phyloP scores from a whole-genome alignment of 2,113 vertebrate genomes.

The Coturnix japonica region DNA sequence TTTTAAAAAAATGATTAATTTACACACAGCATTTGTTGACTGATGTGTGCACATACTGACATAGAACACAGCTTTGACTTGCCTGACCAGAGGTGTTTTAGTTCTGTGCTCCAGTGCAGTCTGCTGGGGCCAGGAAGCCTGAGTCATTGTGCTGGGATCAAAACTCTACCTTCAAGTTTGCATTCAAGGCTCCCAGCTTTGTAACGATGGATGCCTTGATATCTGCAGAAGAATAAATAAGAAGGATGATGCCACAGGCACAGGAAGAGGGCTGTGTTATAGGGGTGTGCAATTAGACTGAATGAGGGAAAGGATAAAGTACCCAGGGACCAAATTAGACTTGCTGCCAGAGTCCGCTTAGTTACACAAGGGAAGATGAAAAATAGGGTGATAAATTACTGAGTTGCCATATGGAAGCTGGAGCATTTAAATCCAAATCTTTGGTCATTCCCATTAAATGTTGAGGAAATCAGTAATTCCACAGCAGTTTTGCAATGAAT shows the following conservation, averaged over 20 bases:
- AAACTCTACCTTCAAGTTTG: background rate
- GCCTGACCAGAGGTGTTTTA: background rate
- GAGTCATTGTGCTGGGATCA: background rate
- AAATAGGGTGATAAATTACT: background rate
- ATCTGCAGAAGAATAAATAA: background rate
- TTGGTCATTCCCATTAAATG: background rate
- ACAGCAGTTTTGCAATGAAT: background rate
- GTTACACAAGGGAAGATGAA: background rate
- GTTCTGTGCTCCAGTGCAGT: background rate
- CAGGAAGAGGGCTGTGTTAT: background rate
- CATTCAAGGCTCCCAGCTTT: background rate
- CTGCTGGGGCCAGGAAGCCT: background rate
- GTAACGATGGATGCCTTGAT: background rate
- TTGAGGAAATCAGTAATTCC: background rate
- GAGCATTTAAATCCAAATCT: background rate
- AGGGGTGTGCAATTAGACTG: background rate
- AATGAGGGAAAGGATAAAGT: background rate
- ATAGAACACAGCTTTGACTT: background rate
- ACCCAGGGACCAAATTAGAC: background rate
- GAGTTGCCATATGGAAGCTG: background rate
- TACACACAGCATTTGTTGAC: background rate
- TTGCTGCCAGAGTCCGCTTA: background rate
- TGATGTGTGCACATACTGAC: background rate
- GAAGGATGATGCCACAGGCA: background rate
- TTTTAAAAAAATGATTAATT: background rate